A percentile compares a stretch with the other conserved stretches of the same genome.
Evolutionary conservation across 2,888 invertebrate genomes (phyloP).

Genomic region (Zhengitettix transpicula): DNA sequence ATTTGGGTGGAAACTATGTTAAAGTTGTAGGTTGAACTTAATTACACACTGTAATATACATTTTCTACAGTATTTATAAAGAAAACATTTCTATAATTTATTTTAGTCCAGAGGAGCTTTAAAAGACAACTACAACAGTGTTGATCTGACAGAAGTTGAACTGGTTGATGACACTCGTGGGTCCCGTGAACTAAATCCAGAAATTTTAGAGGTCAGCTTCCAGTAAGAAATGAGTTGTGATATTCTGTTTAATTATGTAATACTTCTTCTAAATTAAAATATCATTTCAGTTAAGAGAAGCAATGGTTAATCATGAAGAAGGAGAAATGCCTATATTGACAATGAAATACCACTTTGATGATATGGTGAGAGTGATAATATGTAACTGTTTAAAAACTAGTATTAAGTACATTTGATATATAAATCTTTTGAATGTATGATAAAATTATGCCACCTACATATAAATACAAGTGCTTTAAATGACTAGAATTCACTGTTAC

Average conservation of each 20-base stretch:
- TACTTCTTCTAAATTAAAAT: not conserved
- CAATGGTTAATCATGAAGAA: constrained; percentile 51
- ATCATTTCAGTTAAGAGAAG: constrained; percentile 37
- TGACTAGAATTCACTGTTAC: no score
- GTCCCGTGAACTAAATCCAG: constrained; percentile 41
- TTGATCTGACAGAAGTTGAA: constrained; percentile 90
- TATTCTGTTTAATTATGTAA: not conserved
- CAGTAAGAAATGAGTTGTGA: not conserved
- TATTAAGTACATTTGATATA: no score
- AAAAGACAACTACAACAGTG: constrained; percentile 90
- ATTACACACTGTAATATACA: no score
- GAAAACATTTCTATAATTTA: not conserved
- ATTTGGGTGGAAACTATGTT: not conserved
- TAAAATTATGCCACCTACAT: no score
- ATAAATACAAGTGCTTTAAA: no score
- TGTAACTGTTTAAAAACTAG: no score
- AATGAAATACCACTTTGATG: constrained; percentile 70
- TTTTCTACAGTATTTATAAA: not conserved
- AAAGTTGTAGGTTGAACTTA: no score
- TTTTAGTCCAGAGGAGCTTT: constrained; percentile 40
- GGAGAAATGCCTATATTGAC: constrained; percentile 48
- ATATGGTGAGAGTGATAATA: constrained; percentile 30
- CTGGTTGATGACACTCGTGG: constrained; percentile 51
- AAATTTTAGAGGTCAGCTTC: constrained; percentile 26
- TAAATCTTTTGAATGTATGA: no score